Conservation (phyloP, 2,113 vertebrate genomes). For the Stomatorhinus ivindoensis region DNA sequence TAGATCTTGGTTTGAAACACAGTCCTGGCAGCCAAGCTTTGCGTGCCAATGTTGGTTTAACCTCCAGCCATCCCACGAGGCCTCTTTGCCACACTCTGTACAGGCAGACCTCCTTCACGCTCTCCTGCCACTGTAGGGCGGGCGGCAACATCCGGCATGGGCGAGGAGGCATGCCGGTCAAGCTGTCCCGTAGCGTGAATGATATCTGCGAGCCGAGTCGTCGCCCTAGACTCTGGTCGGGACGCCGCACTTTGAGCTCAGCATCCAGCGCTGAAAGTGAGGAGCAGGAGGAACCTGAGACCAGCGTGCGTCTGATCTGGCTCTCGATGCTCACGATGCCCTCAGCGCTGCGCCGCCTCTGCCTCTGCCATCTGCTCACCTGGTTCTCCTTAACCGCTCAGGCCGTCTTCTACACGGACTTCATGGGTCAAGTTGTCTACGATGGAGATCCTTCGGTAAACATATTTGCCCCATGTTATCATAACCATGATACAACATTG, state of each 20-base stretch:
- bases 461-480: neutral
- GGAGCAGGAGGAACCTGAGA: constrained; percentile 92
- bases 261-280: constrained; percentile 80
- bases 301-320: constrained; percentile 86
- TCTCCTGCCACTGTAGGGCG: constrained; percentile 87
- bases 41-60: neutral
- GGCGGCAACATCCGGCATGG: constrained; percentile 76
- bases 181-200: constrained; percentile 94
- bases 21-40: neutral
- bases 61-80: constrained; percentile 55
- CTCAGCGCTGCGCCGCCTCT: constrained; percentile 73
- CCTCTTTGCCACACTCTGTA: constrained; percentile 75
- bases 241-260: constrained; percentile 48
- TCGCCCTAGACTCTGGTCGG: constrained; percentile 61
- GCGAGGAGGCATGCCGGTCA: constrained; percentile 66
- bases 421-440: constrained; percentile 98
- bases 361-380: constrained; percentile 86
- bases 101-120: constrained; percentile 86
- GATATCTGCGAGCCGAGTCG: constrained; percentile 88
- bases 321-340: constrained; percentile 98
- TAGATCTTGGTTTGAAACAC: neutral
- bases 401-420: constrained; percentile 95
- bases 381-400: constrained; percentile 95
- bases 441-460: constrained; percentile 79
- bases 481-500: neutral